Conservation (phyloP, 2,113 vertebrate species). For the Steatornis caripensis region DNA sequence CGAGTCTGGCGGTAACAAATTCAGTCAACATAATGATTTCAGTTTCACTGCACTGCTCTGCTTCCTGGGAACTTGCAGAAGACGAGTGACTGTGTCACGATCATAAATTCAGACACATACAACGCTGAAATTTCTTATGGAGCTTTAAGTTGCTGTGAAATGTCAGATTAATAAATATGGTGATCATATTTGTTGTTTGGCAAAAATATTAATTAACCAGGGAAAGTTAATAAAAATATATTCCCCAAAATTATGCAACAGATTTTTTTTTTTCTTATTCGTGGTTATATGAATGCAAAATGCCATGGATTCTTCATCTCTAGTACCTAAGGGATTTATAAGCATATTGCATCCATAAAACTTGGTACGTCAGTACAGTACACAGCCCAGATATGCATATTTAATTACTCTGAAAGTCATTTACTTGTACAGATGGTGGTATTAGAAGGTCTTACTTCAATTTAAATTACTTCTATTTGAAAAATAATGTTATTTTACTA, state of each 20-base stretch:
- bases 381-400: constrained; percentile 78
- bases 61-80: constrained; percentile 51
- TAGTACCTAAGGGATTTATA: constrained; percentile 78
- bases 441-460: constrained; percentile 77
- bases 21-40: constrained; percentile 47
- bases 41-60: constrained; percentile 47
- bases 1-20: constrained; percentile 37
- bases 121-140: constrained; percentile 11
- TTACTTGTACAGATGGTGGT: constrained; percentile 78
- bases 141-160: constrained; percentile 24
- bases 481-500: constrained; percentile 57
- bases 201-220: constrained; percentile 64
- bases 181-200: constrained; percentile 38
- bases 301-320: constrained; percentile 68
- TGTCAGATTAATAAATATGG: constrained; percentile 40
- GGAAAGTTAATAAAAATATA: constrained; percentile 65
- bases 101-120: constrained; percentile 48
- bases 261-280: constrained; percentile 53
- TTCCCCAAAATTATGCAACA: constrained; percentile 40
- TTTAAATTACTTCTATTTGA: constrained; percentile 73
- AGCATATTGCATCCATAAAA: constrained; percentile 78
- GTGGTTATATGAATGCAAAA: constrained; percentile 60
- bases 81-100: constrained; percentile 12
- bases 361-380: constrained; percentile 77
- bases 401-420: constrained; percentile 80